Evolutionary conservation across 2,797 vertebrate species (phyloP).

Genomic region (Anolis apletophallus): DNA sequence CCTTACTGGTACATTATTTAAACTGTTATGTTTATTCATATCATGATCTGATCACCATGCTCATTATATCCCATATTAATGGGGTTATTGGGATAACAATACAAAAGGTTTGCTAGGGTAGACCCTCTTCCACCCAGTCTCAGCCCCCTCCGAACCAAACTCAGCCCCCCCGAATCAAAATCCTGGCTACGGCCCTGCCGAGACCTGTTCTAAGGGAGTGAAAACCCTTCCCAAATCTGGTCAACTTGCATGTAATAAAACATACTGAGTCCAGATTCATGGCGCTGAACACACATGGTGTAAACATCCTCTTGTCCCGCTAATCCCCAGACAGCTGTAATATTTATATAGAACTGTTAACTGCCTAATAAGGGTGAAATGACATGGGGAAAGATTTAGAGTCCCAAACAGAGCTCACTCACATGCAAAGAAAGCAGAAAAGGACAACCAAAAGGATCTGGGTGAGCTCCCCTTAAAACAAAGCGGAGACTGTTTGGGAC

Average conservation of each 20-base stretch:
- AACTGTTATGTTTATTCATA: no score
- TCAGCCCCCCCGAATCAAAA: no score
- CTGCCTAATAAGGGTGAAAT: conserved; percentile 36
- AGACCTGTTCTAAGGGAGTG: not conserved
- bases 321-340: conserved; percentile 5
- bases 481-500: not conserved
- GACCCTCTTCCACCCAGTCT: no score
- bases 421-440: no score
- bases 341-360: conserved; percentile 24
- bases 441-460: not conserved
- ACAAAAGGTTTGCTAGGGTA: no score
- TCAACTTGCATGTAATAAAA: not conserved
- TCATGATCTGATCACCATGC: no score
- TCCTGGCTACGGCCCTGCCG: no score
- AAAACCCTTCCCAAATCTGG: not conserved
- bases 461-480: not conserved
- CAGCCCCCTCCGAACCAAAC: no score
- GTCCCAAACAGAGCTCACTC: not conserved
- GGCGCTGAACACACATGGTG: not conserved
- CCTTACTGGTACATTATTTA: no score
- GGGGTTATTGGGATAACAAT: no score
- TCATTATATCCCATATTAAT: no score
- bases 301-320: conserved; percentile 14
- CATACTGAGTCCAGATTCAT: not conserved
- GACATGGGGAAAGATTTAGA: not conserved